Evolutionary conservation across 2,797 vertebrate genomes (phyloP).

Genomic region (Moxostoma hubbsi): DNA sequence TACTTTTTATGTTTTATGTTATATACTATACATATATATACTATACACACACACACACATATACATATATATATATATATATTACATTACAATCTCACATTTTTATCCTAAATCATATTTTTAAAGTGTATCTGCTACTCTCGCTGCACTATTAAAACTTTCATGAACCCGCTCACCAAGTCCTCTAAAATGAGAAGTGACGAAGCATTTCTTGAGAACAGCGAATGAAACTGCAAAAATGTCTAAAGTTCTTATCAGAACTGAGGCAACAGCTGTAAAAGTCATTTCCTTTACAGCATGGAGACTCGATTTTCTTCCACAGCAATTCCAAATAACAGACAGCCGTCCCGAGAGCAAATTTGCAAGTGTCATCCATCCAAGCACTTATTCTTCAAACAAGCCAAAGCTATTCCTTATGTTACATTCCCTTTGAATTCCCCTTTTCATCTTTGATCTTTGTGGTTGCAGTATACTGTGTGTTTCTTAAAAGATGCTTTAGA

Average conservation of each 20-base stretch:
- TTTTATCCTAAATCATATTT: no score
- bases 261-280: constrained; percentile 68
- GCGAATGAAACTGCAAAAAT: constrained; percentile 57
- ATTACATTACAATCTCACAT: no score
- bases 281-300: constrained; percentile 59
- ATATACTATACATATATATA: no score
- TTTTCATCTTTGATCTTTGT: background rate
- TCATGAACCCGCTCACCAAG: constrained; percentile 49
- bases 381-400: background rate
- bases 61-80: no score
- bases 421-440: background rate
- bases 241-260: constrained; percentile 75
- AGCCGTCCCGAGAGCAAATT: background rate
- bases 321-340: background rate
- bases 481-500: background rate
- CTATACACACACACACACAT: no score
- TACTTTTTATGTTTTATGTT: no score
- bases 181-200: constrained; percentile 51
- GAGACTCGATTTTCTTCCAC: constrained; percentile 58
- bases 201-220: constrained; percentile 6
- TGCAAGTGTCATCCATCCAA: no score
- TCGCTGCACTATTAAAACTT: constrained; percentile 49
- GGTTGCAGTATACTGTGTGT: background rate
- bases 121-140: background rate
- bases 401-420: background rate